These are phyloP conservation scores for Mythimna lalbum DNA, from an alignment of 2,888 invertebrate species.

Conservation along the genomic window DNA sequence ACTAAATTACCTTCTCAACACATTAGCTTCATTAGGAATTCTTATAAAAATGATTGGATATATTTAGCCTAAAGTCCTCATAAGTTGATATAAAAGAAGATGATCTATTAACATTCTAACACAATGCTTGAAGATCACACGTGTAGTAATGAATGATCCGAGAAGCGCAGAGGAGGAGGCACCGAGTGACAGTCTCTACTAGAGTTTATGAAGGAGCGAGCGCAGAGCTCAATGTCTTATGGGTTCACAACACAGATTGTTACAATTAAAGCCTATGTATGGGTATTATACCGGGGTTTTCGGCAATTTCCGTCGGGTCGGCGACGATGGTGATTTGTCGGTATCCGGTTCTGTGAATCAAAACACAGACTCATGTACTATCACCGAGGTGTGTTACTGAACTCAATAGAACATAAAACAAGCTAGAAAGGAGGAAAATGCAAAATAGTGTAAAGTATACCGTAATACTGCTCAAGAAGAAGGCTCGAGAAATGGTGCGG, in stretches of 20 bases:
- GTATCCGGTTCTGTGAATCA: slow-evolving; percentile 94
- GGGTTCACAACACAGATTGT: slow-evolving; percentile 91
- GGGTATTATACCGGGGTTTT: slow-evolving; percentile 98
- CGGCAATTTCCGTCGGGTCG: slow-evolving; percentile 98
- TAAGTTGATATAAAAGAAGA: slow-evolving; percentile 54
- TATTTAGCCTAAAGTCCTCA: slow-evolving; percentile 46
- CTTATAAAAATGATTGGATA: slow-evolving; percentile 53
- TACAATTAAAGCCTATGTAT: slow-evolving; percentile 89
- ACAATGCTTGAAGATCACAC: slow-evolving; percentile 75
- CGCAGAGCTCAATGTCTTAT: slow-evolving; percentile 83
- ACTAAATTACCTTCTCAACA: slow-evolving; percentile 19
- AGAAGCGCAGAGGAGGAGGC: slow-evolving; percentile 88
- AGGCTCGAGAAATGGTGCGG: slow-evolving; percentile 70
- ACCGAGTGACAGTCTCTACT: slow-evolving; percentile 89
- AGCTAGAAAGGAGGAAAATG: slow-evolving; percentile 45
- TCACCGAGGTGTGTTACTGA: slow-evolving; percentile 55
- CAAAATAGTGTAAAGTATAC: slow-evolving; percentile 62
- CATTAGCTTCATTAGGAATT: slow-evolving; percentile 20
- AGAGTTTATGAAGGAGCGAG: slow-evolving; percentile 84
- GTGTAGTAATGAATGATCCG: slow-evolving; percentile 77
- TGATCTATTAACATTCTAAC: slow-evolving; percentile 78
- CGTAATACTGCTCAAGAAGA: slow-evolving; percentile 68
- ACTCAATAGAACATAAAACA: slow-evolving; percentile 33
- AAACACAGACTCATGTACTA: slow-evolving; percentile 80
- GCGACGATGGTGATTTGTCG: slow-evolving; percentile 97